Base-by-base conservation (phyloP, 2,888 invertebrate genomes). In the Poecilobothrus nobilitatus region DNA sequence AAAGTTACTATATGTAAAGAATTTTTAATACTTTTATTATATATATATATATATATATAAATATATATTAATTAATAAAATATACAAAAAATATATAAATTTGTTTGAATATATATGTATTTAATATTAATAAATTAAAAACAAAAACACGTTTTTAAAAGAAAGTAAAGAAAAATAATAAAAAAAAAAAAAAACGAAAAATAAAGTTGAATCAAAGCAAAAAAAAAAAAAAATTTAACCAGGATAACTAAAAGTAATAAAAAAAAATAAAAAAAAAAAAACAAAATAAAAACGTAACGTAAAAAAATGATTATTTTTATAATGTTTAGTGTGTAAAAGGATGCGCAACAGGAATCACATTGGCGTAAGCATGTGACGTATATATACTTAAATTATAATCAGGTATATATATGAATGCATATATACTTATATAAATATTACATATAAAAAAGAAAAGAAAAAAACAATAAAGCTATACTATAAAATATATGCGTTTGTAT, bases 281-380 rank as follows among this genome's bases (percentile, higher is more conserved):
- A 53, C 12, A n/a, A 53, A 37, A 37, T 12, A 53, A 53, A 53
- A 18, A 18, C 53, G 53, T 53, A 53, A 53, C 53, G 53, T 53
- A 53, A 18, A 53, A 53, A n/a, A 53, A 53, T 53, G 12, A 53
- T 53, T 53, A 53, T 53, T 53, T 53, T 53, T 53, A 53, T 53
- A 53, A 53, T 53, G n/a, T 53, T 63, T 63, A 9, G 20, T 63
- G 12, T 63, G 22, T 15, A 12, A 44, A 71, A 65, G 68, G 70
- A 70, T 71, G 71, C 71, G 71, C 71, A 71, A 71, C 71, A 71
- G 70, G 70, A 66, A 67, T 66, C 65, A 44, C 67, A 65, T 71
- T 68, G 63, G 63, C 63, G 27, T 63, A 63, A 63, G 63, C 27
- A 63, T 53, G 53, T 53, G 53, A 53, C 53, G 53, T 53, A 53